Evolutionary conservation across 2,797 vertebrate species (phyloP), one percentile per base, ranked within the genome.

Genomic region (Sparus aurata): DNA sequence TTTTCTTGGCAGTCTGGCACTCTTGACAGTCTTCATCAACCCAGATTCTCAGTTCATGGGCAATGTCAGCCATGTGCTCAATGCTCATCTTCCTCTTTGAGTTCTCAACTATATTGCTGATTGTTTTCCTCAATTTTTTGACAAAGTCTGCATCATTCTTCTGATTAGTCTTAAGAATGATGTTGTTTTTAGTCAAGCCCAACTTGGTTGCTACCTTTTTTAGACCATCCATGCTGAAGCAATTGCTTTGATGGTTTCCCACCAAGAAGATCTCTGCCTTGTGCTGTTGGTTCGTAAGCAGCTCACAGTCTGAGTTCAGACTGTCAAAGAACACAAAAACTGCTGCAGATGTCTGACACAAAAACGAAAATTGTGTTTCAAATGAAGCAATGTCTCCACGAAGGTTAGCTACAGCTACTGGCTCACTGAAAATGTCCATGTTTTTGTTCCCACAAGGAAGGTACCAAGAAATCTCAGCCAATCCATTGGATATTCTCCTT

Each of bases 241-340:
- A 0, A 0, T 68, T 73, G 25, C 61, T 87, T 9, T 93, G 57
- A 23, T 7, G 2, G 69, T 94, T 90, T 1, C 81, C 85, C 0
- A 95, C 89, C 17, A 95, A 85, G 61, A 86, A 92, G 3, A 93
- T 70, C 20, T 92, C 22, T 38, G 80, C 27, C 12, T 87, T 89
- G n/a, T 69, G 57, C 0, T 89, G 45, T 54, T 81, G 63, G 34
- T 74, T 76, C 0, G 30, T 87, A 2, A 94, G 47, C 20, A 92
- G 12, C 38, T 75, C 3, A 20, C 61, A 82, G 0, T 93, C 86
- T 62, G 81, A 75, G 4, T 85, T 85, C 13, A 95, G 75, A 20
- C 83, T 84, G 61, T 97, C 95, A 18, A 92, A 93, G 78, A 96
- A 88, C 20, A 97, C 95, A 92, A 97, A 96, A 49, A 96, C 89